Percentiles rank a stretch among this genome's conserved stretches.
These are phyloP conservation scores for Epinephelus malabaricus DNA, from an alignment of 2,797 vertebrate genomes.

Conservation along the genomic window DNA sequence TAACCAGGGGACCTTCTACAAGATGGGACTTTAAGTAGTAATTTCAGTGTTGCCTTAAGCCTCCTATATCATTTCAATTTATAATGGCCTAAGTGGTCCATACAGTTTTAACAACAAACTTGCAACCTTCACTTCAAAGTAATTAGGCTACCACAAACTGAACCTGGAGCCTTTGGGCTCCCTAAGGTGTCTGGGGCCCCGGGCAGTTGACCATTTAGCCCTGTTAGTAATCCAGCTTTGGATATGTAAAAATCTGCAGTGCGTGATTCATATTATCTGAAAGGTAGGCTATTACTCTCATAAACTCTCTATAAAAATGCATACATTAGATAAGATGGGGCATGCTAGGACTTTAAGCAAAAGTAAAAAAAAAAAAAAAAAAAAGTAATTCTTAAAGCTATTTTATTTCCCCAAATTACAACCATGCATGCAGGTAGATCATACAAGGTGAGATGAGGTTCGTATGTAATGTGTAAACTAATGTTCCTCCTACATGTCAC, in stretches of 20 bases:
- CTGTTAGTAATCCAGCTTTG: slow-evolving; percentile 12
- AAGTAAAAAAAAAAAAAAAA: too few species aligned
- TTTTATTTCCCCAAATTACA: neutral
- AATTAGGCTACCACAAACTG: slow-evolving; percentile 11
- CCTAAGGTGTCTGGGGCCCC: neutral
- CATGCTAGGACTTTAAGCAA: neutral
- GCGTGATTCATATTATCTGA: neutral
- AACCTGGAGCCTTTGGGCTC: neutral
- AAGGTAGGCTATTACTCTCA: neutral
- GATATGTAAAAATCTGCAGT: neutral
- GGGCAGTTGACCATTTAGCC: neutral
- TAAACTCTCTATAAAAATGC: neutral
- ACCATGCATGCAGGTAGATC: neutral
- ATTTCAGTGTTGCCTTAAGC: neutral
- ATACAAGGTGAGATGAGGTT: neutral
- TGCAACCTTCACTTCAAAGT: neutral
- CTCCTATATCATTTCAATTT: neutral
- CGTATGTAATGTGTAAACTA: slow-evolving; percentile 7
- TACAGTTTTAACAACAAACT: slow-evolving; percentile 4
- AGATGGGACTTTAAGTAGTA: neutral
- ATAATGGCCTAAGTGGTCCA: neutral
- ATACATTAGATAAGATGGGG: neutral
- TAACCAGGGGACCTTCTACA: neutral
- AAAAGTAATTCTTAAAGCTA: neutral
- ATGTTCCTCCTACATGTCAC: slow-evolving; percentile 46